These are phyloP conservation scores for Thysanoteuthis rhombus DNA, from an alignment of 2,888 invertebrate genomes.

Conservation along the genomic window DNA sequence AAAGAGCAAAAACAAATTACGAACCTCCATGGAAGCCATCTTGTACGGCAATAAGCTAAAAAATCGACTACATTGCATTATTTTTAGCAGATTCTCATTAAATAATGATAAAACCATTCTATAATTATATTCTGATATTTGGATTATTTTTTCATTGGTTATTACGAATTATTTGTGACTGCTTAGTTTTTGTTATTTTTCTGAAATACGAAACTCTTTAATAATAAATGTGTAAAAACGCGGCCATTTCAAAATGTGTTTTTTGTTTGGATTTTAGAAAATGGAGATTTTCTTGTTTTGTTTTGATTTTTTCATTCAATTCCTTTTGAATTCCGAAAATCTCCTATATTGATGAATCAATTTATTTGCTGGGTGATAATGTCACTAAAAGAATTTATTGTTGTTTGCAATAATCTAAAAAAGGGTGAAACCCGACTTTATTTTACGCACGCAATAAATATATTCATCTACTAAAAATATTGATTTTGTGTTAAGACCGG, in stretches of 20 bases:
- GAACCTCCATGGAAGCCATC: slow-evolving; percentile 27
- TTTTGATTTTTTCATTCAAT: not conserved
- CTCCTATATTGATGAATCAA: not conserved
- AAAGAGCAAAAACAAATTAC: slow-evolving; percentile 1
- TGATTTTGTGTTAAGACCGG: no score
- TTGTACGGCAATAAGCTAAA: not conserved
- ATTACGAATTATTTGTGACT: not conserved
- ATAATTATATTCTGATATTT: not conserved
- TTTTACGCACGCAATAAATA: no score
- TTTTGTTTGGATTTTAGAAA: not conserved
- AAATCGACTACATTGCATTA: not conserved
- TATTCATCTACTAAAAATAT: no score
- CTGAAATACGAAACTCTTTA: not conserved
- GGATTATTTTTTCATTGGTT: not conserved
- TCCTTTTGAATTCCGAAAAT: not conserved
- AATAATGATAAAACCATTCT: not conserved
- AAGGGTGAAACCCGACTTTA: not conserved
- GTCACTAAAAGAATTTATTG: no score
- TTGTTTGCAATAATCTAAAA: no score
- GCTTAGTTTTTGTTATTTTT: not conserved
- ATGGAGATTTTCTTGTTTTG: not conserved
- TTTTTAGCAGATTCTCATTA: not conserved
- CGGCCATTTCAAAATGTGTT: not conserved
- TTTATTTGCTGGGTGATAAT: not conserved
- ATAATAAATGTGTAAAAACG: not conserved